These are phyloP conservation scores for Yponomeuta plumbellus DNA, from an alignment of 2,888 invertebrate species.

Conservation along the genomic window DNA sequence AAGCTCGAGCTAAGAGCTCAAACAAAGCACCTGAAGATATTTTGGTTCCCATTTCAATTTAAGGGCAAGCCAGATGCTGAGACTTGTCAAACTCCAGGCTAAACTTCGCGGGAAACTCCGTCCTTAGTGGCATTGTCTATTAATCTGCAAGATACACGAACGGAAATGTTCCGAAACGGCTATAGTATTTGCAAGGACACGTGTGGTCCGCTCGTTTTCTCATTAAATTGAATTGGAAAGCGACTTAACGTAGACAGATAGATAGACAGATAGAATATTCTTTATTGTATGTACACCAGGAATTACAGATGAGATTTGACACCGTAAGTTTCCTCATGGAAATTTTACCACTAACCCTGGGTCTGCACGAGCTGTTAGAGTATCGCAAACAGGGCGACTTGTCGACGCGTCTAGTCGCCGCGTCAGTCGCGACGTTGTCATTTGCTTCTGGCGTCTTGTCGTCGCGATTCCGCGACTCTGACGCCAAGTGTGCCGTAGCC, in stretches of 20 bases:
- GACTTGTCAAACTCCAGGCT: slow-evolving; percentile 58
- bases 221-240: neutral
- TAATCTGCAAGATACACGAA: slow-evolving; percentile 32
- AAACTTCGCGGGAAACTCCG: slow-evolving; percentile 65
- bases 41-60: slow-evolving; percentile 70
- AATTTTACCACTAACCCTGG: too few species aligned
- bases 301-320: too few species aligned
- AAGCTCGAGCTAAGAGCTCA: slow-evolving; percentile 31
- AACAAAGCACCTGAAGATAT: slow-evolving; percentile 56
- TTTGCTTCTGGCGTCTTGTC: too few species aligned
- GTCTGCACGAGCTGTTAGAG: too few species aligned
- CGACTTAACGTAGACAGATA: neutral
- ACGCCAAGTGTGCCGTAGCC: too few species aligned
- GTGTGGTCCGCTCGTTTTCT: slow-evolving; percentile 8
- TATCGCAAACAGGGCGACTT: too few species aligned
- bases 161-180: slow-evolving; percentile 10
- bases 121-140: slow-evolving; percentile 64
- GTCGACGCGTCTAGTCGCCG: too few species aligned
- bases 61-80: slow-evolving; percentile 59
- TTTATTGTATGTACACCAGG: too few species aligned
- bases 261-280: too few species aligned
- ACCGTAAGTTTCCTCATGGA: too few species aligned
- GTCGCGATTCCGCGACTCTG: too few species aligned
- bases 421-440: too few species aligned
- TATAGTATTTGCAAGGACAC: slow-evolving; percentile 3